These are phyloP conservation scores for Pinctada fucata DNA, from an alignment of 2,888 invertebrate genomes.

Conservation along the genomic window DNA sequence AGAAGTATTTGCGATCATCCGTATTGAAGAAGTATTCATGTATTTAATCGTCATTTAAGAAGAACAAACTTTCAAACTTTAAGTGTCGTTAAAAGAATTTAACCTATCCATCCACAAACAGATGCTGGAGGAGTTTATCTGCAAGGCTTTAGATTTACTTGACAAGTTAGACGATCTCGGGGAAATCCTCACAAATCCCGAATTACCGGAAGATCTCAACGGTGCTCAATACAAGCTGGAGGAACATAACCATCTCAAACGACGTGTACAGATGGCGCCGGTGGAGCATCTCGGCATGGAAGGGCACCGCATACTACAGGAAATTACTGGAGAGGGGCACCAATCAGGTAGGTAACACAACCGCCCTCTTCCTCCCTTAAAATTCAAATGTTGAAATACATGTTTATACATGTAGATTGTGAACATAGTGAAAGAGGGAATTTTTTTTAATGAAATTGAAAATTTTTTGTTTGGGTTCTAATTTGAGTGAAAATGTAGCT, in stretches of 20 bases:
- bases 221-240: constrained; percentile 94
- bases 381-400: too few relatives aligned
- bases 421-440: too few relatives aligned
- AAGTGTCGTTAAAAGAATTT: too few relatives aligned
- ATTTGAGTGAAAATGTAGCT: too few relatives aligned
- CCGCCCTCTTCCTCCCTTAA: background rate
- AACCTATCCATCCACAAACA: constrained; percentile 55
- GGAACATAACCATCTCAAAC: constrained; percentile 91
- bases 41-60: too few relatives aligned
- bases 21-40: too few relatives aligned
- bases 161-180: constrained; percentile 94
- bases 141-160: constrained; percentile 95
- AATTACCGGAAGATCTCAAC: constrained; percentile 95
- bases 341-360: constrained; percentile 42
- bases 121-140: constrained; percentile 96
- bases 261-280: constrained; percentile 93
- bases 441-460: too few relatives aligned
- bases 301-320: constrained; percentile 83
- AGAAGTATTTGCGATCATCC: too few relatives aligned
- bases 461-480: too few relatives aligned
- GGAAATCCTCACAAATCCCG: constrained; percentile 93
- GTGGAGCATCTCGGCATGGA: constrained; percentile 95
- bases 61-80: too few relatives aligned
- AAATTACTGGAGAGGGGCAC: constrained; percentile 74
- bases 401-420: too few relatives aligned